Percentiles rank a stretch among this genome's conserved stretches.
These are phyloP conservation scores for Chrysotoxum bicinctum DNA, from an alignment of 2,888 invertebrate genomes.

Conservation along the genomic window DNA sequence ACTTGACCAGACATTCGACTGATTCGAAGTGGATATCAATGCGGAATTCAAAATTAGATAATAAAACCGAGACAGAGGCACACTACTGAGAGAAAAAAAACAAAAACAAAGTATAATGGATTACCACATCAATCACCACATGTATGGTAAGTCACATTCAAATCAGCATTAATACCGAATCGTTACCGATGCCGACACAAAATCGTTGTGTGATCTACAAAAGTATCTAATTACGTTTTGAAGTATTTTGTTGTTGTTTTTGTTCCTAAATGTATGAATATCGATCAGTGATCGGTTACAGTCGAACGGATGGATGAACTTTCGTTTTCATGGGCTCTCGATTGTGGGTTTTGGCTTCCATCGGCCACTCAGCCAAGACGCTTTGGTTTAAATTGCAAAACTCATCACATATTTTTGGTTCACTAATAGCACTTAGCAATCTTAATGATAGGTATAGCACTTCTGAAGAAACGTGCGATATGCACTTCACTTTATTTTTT, in stretches of 20 bases:
- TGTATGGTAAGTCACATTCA: slow-evolving; percentile 45
- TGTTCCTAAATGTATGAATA: slow-evolving; percentile 23
- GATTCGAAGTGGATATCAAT: slow-evolving; percentile 47
- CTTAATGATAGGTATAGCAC: slow-evolving; percentile 19
- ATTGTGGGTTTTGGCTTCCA: not conserved
- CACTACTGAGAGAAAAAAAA: slow-evolving; percentile 15
- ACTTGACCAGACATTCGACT: slow-evolving; percentile 61
- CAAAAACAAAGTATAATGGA: slow-evolving; percentile 30
- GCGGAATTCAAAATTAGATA: slow-evolving; percentile 71
- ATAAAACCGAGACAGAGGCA: slow-evolving; percentile 39
- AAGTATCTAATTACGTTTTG: slow-evolving; percentile 66
- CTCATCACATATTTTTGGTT: slow-evolving; percentile 14
- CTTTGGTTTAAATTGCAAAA: slow-evolving; percentile 29
- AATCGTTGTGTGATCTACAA: slow-evolving; percentile 49
- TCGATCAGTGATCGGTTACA: slow-evolving; percentile 42
- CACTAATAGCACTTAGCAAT: slow-evolving; percentile 16
- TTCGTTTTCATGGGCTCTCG: slow-evolving; percentile 65
- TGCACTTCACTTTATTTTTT: slow-evolving; percentile 11
- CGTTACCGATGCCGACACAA: slow-evolving; percentile 30
- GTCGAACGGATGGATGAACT: slow-evolving; percentile 48
- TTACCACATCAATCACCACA: slow-evolving; percentile 67
- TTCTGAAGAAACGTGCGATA: not conserved
- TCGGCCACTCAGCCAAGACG: slow-evolving; percentile 6
- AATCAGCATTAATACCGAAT: slow-evolving; percentile 37
- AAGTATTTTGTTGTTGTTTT: slow-evolving; percentile 21